phyloP scores from a whole-genome alignment of 2,797 vertebrate species.

The Chlorospingus flavigularis region DNA sequence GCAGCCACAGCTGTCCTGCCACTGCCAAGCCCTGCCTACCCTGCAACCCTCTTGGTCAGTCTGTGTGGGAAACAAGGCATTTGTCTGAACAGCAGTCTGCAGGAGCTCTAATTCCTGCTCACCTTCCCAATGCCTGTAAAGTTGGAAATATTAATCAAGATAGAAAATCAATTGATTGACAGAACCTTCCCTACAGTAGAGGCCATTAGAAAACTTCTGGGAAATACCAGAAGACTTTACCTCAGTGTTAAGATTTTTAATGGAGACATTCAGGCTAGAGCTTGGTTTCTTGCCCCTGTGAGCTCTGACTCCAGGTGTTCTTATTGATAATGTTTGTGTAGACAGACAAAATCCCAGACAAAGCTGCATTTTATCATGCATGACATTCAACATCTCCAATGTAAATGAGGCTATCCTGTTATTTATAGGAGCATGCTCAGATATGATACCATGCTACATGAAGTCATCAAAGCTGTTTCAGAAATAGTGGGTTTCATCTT shows the following conservation, averaged over 20 bases:
- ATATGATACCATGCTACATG: too few species aligned
- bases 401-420: neutral
- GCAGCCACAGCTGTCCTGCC: too few species aligned
- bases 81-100: neutral
- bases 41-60: neutral
- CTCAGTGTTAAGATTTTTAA: neutral
- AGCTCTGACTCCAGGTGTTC: accelerated
- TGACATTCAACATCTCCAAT: neutral
- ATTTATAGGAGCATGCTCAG: neutral
- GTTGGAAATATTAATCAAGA: neutral
- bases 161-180: neutral
- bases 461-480: neutral
- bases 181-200: neutral
- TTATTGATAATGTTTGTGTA: neutral
- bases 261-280: neutral
- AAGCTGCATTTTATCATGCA: neutral
- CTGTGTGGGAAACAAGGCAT: neutral
- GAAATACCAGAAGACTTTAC: neutral
- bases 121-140: neutral
- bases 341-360: neutral
- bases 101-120: neutral
- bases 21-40: neutral
- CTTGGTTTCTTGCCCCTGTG: neutral
- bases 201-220: neutral
- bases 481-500: neutral